A percentile compares a stretch with the other conserved stretches of the same genome.
phyloP scores from a whole-genome alignment of 1,140 invertebrate genomes.

The Zelostemma sp. region DNA sequence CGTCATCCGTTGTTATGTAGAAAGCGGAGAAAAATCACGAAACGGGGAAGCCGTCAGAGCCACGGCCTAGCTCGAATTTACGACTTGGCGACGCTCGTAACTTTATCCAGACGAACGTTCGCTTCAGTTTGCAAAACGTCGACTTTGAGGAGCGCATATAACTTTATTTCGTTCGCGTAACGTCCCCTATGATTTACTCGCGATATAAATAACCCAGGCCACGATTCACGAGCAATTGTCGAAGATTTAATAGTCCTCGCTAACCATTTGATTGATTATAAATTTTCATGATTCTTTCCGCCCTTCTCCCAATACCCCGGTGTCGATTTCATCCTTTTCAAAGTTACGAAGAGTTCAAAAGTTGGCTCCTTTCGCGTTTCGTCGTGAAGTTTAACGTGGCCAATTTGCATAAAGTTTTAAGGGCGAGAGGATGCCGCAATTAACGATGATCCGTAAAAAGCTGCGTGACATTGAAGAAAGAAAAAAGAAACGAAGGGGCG shows the following conservation, averaged over 20 bases:
- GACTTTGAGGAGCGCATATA: constrained; percentile 27
- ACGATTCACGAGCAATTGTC: constrained; percentile 8
- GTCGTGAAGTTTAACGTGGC: too few species aligned
- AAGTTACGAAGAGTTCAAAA: too few species aligned
- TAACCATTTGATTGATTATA: constrained; percentile 1
- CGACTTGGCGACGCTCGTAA: constrained; percentile 52
- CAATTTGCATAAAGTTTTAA: too few species aligned
- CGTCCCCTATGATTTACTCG: constrained; percentile 22
- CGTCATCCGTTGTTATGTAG: constrained; percentile 38
- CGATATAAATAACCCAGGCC: constrained; percentile 20
- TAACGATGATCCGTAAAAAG: too few species aligned
- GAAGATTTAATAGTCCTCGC: neutral
- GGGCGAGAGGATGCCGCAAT: too few species aligned
- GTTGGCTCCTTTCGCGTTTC: too few species aligned
- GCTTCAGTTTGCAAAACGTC: constrained; percentile 33
- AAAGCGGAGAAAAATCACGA: constrained; percentile 39
- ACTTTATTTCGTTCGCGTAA: constrained; percentile 32
- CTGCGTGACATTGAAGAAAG: constrained; percentile 16
- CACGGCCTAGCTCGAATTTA: constrained; percentile 48
- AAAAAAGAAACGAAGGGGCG: constrained; percentile 1
- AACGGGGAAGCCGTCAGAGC: constrained; percentile 28
- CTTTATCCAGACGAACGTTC: constrained; percentile 32
- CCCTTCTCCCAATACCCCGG: too few species aligned
- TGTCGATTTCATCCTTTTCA: too few species aligned
- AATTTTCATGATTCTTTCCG: constrained; percentile 4